phyloP scores from a whole-genome alignment of 1,140 invertebrate species.

The Belonocnema kinseyi region DNA sequence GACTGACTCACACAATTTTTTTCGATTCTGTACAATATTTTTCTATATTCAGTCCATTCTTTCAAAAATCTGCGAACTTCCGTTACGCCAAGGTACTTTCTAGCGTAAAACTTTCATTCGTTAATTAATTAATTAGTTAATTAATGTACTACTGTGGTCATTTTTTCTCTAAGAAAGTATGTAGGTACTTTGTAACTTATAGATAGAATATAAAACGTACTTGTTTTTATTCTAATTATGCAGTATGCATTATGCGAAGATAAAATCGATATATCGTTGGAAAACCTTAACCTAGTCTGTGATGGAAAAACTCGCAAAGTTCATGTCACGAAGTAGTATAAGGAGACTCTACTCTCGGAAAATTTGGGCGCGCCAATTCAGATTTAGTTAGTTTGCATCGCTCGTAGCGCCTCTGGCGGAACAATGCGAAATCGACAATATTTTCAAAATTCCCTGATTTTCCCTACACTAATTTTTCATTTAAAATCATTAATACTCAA shows the following conservation, averaged over 20 bases:
- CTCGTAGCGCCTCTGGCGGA: too few relatives aligned
- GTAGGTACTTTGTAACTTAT: constrained; percentile 42
- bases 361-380: too few relatives aligned
- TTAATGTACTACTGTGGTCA: constrained; percentile 39
- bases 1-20: not conserved
- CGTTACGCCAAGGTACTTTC: constrained; percentile 32
- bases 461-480: too few relatives aligned
- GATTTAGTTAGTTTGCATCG: too few relatives aligned
- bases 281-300: constrained; percentile 33
- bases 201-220: constrained; percentile 50
- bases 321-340: too few relatives aligned
- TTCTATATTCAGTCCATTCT: constrained; percentile 8
- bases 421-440: too few relatives aligned
- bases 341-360: too few relatives aligned
- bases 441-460: too few relatives aligned
- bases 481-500: too few relatives aligned
- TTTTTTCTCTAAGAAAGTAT: constrained; percentile 44
- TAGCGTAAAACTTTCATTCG: constrained; percentile 30
- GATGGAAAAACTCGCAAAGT: constrained; percentile 31
- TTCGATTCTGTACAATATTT: constrained; percentile 7
- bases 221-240: constrained; percentile 32
- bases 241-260: constrained; percentile 31
- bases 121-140: constrained; percentile 8
- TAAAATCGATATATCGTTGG: constrained; percentile 32
- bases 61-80: constrained; percentile 38